Conservation (phyloP, 1,140 invertebrate genomes). For the Belonocnema kinseyi region DNA sequence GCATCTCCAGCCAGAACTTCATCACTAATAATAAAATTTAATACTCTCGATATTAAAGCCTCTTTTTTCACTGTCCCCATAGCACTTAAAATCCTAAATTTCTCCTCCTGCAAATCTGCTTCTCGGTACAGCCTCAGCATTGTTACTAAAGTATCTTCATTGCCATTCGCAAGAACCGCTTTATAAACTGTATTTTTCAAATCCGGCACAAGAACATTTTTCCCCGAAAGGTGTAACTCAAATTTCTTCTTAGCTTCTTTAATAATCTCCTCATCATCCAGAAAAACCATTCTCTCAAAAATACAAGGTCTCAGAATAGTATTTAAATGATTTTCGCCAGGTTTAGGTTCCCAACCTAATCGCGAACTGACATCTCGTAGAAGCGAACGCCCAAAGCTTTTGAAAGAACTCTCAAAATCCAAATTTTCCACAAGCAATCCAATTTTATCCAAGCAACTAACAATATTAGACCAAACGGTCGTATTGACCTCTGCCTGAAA, state of each 20-base stretch:
- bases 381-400: constrained; percentile 71
- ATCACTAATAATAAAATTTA: constrained; percentile 74
- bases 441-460: constrained; percentile 32
- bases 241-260: constrained; percentile 77
- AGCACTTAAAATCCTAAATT: constrained; percentile 77
- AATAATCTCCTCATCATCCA: constrained; percentile 77
- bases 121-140: constrained; percentile 79
- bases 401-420: constrained; percentile 65
- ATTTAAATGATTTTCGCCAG: constrained; percentile 74
- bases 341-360: constrained; percentile 75
- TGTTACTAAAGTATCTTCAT: constrained; percentile 75
- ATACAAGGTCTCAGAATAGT: constrained; percentile 76
- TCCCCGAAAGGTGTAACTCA: constrained; percentile 72
- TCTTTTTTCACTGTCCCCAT: constrained; percentile 76
- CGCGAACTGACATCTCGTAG: constrained; percentile 69
- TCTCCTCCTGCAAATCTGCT: constrained; percentile 81
- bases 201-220: constrained; percentile 76
- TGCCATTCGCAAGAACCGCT: constrained; percentile 76
- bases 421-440: background rate
- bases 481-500: constrained; percentile 78
- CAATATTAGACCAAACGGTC: constrained; percentile 78
- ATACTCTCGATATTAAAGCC: constrained; percentile 75
- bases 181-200: constrained; percentile 78
- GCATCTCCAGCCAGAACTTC: constrained; percentile 82
- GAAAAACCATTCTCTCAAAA: constrained; percentile 62